Base-by-base conservation (phyloP, 2,797 vertebrate genomes). In the Forpus xanthops region DNA sequence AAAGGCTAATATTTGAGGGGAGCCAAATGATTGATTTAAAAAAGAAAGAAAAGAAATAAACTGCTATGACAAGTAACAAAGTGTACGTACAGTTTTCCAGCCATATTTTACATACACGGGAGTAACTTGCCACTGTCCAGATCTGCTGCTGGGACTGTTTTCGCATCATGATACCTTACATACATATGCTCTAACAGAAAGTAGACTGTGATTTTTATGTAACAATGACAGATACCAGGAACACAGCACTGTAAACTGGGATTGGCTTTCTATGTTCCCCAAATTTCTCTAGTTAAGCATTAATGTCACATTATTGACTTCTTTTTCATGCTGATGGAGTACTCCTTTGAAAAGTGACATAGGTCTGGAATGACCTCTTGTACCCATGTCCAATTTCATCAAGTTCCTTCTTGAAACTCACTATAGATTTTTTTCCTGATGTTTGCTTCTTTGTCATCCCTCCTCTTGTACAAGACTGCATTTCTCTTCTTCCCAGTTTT, bases 11-110 rank as follows among this genome's bases (percentile, higher is more conserved):
- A 88, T 79, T 50, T 87, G 72, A 53, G 41, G 58, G 39, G 53
- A 96, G 79, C 28, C 74, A 87, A 85, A 91, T 94, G 84, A 96
- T 73, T 78, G 65, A 96, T 97, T 93, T 75, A 62, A 92, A 93
- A 76, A 88, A 93, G 89, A 94, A 89, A 95, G 87, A 88, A 73
- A 90, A 90, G 78, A 96, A 96, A 95, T 65, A 79, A 94, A 91
- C 61, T 64, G 33, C 71, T 55, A 24, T 90, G 89, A 90, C 87
- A 93, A 76, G 71, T 58, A 86, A 87, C 66, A 86, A 92, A 93
- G 87, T 76, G 66, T 85, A 70, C 1, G 5, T n/a, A 76, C 67
- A 72, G 73, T 72, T 93, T 91, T 87, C 77, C 92, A 94, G 80
- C 66, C 77, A 33, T 30, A 30, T 81, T 95, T 85, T 74, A 53